These are phyloP conservation scores for Paratilapia polleni DNA, from an alignment of 2,113 vertebrate genomes.

Conservation along the genomic window DNA sequence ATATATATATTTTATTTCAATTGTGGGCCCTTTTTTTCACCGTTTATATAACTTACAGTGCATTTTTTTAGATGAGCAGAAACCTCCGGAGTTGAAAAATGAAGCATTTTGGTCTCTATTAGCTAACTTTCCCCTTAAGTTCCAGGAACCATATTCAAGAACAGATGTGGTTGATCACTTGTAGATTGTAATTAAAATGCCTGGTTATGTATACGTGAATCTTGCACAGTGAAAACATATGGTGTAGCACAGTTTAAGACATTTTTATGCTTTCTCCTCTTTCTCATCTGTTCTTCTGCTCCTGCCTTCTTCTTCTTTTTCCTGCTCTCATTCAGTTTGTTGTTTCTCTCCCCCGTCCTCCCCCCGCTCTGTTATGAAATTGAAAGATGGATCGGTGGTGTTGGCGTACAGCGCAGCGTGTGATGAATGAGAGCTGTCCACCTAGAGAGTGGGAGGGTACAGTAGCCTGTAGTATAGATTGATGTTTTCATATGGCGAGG, in stretches of 20 bases:
- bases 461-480: conserved; percentile 64
- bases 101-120: neutral
- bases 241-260: neutral
- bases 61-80: neutral
- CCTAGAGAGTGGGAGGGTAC: conserved; percentile 50
- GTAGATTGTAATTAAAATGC: neutral
- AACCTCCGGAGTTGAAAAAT: neutral
- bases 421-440: conserved; percentile 77
- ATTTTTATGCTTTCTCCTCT: neutral
- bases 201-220: neutral
- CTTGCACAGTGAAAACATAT: too few relatives aligned
- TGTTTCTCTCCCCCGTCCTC: conserved; percentile 62
- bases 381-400: conserved; percentile 69
- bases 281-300: neutral
- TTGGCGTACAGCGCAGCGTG: conserved; percentile 46
- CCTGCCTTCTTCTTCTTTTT: neutral
- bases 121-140: neutral
- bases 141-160: neutral
- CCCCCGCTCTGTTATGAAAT: conserved; percentile 71
- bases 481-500: conserved; percentile 62
- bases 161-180: neutral
- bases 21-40: too few relatives aligned
- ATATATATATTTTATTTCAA: neutral
- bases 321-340: conserved; percentile 23
- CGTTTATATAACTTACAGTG: too few relatives aligned